These are phyloP conservation scores for Myopa tessellatipennis DNA, from an alignment of 2,888 invertebrate genomes.

Conservation along the genomic window DNA sequence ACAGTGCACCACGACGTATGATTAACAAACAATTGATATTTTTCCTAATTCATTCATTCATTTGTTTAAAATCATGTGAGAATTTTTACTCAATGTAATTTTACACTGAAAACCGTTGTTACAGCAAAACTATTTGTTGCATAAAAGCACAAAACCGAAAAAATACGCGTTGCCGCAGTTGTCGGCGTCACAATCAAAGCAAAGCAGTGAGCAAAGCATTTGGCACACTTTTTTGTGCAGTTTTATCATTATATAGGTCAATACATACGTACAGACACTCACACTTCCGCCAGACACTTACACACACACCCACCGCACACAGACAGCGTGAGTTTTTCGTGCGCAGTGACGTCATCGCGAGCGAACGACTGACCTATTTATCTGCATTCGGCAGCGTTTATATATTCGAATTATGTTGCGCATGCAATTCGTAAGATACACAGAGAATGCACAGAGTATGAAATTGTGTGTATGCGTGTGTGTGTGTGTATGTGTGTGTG, in stretches of 20 bases:
- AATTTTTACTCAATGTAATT: too few relatives aligned
- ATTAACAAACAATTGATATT: background rate
- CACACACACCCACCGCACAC: background rate
- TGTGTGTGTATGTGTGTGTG: slow-evolving; percentile 10
- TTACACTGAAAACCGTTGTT: background rate
- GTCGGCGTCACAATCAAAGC: too few relatives aligned
- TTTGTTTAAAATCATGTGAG: too few relatives aligned
- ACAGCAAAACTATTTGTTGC: background rate
- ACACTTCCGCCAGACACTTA: slow-evolving; percentile 5
- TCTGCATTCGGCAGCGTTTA: slow-evolving; percentile 10
- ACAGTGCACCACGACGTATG: slow-evolving; percentile 12
- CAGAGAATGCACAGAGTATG: background rate
- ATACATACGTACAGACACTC: slow-evolving; percentile 8
- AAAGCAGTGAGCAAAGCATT: slow-evolving; percentile 7
- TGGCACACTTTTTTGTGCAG: slow-evolving; percentile 29
- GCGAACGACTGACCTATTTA: slow-evolving; percentile 28
- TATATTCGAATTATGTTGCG: slow-evolving; percentile 31
- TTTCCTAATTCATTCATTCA: too few relatives aligned
- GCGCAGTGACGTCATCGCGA: slow-evolving; percentile 31
- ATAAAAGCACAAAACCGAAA: too few relatives aligned
- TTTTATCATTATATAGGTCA: slow-evolving; percentile 37
- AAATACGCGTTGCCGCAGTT: too few relatives aligned
- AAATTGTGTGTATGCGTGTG: background rate
- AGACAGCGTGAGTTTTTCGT: background rate
- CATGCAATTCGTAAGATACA: slow-evolving; percentile 26